Conservation (phyloP, 2,888 invertebrate species). For the Aporophyla lueneburgensis region DNA sequence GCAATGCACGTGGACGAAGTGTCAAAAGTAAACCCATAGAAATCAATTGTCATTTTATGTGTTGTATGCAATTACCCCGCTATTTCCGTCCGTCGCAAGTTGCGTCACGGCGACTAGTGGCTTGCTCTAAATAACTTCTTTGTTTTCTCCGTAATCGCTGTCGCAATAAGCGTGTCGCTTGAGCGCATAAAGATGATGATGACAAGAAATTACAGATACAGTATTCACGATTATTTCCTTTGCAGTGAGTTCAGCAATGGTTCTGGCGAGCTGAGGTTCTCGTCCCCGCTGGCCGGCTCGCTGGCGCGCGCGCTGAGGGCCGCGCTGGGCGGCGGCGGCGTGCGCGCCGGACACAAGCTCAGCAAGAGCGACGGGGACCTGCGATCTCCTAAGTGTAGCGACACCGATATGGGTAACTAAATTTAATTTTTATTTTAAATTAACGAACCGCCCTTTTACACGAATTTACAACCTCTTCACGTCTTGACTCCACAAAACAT, state of each 20-base stretch:
- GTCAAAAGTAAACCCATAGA: no score
- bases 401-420: slow-evolving; percentile 69
- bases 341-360: slow-evolving; percentile 66
- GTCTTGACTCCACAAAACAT: not conserved
- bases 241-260: slow-evolving; percentile 77
- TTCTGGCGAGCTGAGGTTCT: slow-evolving; percentile 77
- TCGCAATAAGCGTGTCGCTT: not conserved
- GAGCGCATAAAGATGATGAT: not conserved
- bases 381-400: slow-evolving; percentile 63
- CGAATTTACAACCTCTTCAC: not conserved
- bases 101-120: not conserved
- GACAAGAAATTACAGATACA: not conserved
- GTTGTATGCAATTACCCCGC: no score
- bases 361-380: slow-evolving; percentile 85
- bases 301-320: slow-evolving; percentile 73
- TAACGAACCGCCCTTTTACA: not conserved
- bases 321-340: slow-evolving; percentile 64
- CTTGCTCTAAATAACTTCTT: not conserved
- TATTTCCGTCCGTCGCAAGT: not conserved
- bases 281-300: slow-evolving; percentile 74
- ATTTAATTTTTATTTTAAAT: not conserved
- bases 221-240: not conserved
- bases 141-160: not conserved
- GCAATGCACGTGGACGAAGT: no score
- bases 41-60: no score